A percentile compares a stretch with the other conserved stretches of the same genome.
phyloP scores from a whole-genome alignment of 2,888 invertebrate species.

The Timema cristinae region DNA sequence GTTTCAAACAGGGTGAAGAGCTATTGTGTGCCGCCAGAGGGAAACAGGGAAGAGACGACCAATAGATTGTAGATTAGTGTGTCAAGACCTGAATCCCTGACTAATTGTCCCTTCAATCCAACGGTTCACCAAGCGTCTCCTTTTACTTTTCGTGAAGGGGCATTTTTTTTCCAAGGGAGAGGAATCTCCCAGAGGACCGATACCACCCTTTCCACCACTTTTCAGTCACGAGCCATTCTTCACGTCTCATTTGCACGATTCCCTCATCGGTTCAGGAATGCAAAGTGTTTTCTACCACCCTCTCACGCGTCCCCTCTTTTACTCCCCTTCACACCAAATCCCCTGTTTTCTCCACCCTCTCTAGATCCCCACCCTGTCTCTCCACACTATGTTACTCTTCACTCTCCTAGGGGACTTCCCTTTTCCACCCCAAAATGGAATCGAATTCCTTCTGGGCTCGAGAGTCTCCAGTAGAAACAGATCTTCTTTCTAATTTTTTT shows the following conservation, averaged over 20 bases:
- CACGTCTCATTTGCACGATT: no score
- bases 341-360: neutral
- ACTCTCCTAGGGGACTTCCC: neutral
- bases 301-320: neutral
- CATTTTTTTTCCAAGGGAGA: no score
- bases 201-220: neutral
- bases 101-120: no score
- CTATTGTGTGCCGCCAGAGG: no score
- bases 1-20: no score
- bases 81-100: no score
- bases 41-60: no score
- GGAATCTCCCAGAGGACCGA: neutral
- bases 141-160: no score
- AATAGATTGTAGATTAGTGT: no score
- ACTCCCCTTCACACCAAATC: neutral
- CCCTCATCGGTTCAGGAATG: neutral
- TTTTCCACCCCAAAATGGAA: neutral
- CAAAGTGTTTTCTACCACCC: constrained; percentile 15
- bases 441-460: constrained; percentile 6
- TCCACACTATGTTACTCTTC: neutral
- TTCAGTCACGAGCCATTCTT: neutral
- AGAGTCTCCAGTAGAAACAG: no score
- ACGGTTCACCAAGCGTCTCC: no score
- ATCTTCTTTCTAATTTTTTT: no score
- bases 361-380: neutral